Base-by-base conservation (phyloP, 2,888 invertebrate genomes). In the Cantharis nigra region DNA sequence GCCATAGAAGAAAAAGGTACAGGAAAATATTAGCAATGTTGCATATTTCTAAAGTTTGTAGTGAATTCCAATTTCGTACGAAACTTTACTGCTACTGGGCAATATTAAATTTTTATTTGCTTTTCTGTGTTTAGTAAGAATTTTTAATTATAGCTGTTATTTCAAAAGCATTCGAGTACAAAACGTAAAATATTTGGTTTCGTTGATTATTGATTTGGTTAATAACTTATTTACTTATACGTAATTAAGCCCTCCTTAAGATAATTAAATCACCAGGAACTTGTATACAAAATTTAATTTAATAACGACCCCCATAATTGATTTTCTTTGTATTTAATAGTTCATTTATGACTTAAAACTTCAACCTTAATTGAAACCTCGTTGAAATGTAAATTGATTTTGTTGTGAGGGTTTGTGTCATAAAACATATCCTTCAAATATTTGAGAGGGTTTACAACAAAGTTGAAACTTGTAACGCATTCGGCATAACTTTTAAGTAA, bases 291-390 rank as follows among this genome's bases (percentile, higher is more conserved):
- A 65, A 67, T 67, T 67, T 67, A 65, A 65, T 18, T 30, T 65
- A 33, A 65, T 65, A 72, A 72, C 20, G 20, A 33, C 64, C 72
- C 71, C 18, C 26, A 72, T 65, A 72, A 72, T 64, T 64, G 65
- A 67, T 67, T 67, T 67, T 67, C 65, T 67, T 67, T 67, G 65
- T 67, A 67, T 23, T 20, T 18, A 30, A 20, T 30, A 64, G 16
- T 20, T 72, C 64, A 26, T 72, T 65, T 72, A 72, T 72, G 65
- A 20, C 64, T 28, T 33, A 65, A 72, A 72, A 72, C 72, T 72
- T 18, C 20, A 18, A 16, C 14, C 64, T 72, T 72, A 72, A 72
- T 65, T 65, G 64, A 72, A 72, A 72, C 33, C 64, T 28, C 65
- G 65, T 67, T 67, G 26, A 67, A 67, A 67, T 13, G 26, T 67